Base-by-base conservation (phyloP, 2,113 vertebrate genomes). In the Meriones unguiculatus region DNA sequence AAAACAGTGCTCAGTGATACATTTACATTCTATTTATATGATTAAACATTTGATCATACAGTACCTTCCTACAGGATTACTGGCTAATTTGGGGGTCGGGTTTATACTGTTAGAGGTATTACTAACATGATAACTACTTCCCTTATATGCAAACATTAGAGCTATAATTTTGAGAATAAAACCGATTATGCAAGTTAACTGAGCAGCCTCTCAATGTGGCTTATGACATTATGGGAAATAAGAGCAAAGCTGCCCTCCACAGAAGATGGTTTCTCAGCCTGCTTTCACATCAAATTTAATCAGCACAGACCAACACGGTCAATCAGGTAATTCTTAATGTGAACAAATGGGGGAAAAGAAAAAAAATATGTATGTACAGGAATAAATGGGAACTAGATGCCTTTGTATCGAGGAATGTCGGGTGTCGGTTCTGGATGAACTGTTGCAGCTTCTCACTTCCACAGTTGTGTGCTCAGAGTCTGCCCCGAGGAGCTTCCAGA, bases 401-500 rank as follows among this genome's bases (percentile, higher is more conserved):
- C 22, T 97, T 91, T 96, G 94, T 11, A 98, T 96, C 96, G 96
- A 98, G 98, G 99, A 98, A 99, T 98, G 98, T 97, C 73, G 93
- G 97, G 97, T 95, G 97, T 97, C 96, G 85, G 94, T 95, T 98
- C 97, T 89, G 96, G 95, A 95, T 18, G 94, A 96, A 96, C 80
- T 84, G 28, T 64, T 78, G 95, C 97, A 91, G 41, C 81, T 93
- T 88, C 82, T 99, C 98, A 99, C 98, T 99, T 99, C 99, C 99
- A 99, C 97, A 99, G 99, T 95, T 99, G 99, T 96, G 99, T 99
- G 98, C 99, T 99, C 96, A 99, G 99, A 98, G 99, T 99, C 98
- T 99, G 99, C 86, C 99, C 99, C 15, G 99, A 99, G 9, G 99
- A 97, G 72, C 98, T 98, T 76, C 99, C 98, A 15, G 99, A 97